A percentile compares a stretch with the other conserved stretches of the same genome.
Conservation (phyloP, 2,113 vertebrate species). For the Pan troglodytes region DNA sequence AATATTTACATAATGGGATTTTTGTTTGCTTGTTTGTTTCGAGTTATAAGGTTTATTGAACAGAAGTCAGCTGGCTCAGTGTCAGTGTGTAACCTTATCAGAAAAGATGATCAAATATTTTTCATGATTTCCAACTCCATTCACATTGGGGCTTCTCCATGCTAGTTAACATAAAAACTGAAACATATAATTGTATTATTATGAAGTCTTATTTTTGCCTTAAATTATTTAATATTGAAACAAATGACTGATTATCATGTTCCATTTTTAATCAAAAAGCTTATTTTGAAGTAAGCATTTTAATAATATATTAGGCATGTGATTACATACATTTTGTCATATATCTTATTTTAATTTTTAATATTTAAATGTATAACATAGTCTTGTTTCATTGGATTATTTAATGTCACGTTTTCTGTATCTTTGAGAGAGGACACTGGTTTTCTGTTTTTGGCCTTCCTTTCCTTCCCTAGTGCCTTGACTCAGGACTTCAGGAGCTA, state of each 20-base stretch:
- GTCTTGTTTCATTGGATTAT: background rate
- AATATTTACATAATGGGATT: no score
- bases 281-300: background rate
- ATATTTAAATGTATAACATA: background rate
- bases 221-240: background rate
- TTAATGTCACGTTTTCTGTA: background rate
- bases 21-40: background rate
- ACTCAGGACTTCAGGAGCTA: background rate
- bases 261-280: background rate
- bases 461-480: background rate
- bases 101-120: background rate
- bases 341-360: conserved; percentile 14
- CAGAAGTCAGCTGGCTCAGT: background rate
- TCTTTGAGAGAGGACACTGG: background rate
- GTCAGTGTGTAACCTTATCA: background rate
- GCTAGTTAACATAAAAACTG: background rate
- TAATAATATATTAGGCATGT: background rate
- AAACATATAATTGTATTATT: background rate
- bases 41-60: background rate
- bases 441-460: background rate
- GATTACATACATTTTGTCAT: background rate
- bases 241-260: background rate
- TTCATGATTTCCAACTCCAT: background rate
- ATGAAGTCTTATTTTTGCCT: background rate
- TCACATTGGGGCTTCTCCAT: background rate